Evolutionary conservation across 2,113 vertebrate species (phyloP), one percentile per base, ranked within the genome.

Genomic region (Engystomops pustulosus): DNA sequence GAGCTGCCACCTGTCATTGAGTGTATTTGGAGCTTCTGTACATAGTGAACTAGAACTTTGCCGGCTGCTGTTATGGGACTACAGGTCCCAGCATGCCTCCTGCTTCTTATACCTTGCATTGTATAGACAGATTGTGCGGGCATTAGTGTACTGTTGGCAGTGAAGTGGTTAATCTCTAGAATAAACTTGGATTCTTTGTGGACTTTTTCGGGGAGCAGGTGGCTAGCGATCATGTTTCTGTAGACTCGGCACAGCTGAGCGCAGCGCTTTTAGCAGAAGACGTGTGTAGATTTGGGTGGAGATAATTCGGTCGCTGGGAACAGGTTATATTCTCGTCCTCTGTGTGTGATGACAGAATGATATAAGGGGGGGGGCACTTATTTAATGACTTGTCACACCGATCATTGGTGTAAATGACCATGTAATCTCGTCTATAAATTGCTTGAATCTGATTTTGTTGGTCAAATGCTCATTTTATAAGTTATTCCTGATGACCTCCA

Each of bases 221-320:
- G 78, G 58, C 53, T 18, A 49, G 78, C 23, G 78, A 68, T 80
- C 60, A 67, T 68, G 60, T 80, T 80, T 68, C 78, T 67, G 23
- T 47, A 44, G 55, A 79, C 76, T 30, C 12, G 20, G 25, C 55
- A 79, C 41, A 80, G 77, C 77, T 45, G 38, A 67, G 25, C 15
- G 27, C 60, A 49, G 25, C 60, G 23, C 36, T 79, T 65, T 62
- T 10, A 5, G 36, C 9, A 15, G 7, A 53, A 14, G 69, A 34
- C 10, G 6, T 51, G 2, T 34, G 47, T 3, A 53, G 30, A 34
- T 62, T 6, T 75, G 72, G 1, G 8, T 49, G 20, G 45, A 47
- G n/a, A 38, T 20, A n/a, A 36, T 32, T 69, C 30, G 3, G 14
- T 70, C 30, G 14, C n/a, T n/a, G n/a, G n/a, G n/a, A n/a, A n/a